Evolutionary conservation across 1,140 invertebrate species (phyloP).

Genomic region (Drosophila kepulauana): DNA sequence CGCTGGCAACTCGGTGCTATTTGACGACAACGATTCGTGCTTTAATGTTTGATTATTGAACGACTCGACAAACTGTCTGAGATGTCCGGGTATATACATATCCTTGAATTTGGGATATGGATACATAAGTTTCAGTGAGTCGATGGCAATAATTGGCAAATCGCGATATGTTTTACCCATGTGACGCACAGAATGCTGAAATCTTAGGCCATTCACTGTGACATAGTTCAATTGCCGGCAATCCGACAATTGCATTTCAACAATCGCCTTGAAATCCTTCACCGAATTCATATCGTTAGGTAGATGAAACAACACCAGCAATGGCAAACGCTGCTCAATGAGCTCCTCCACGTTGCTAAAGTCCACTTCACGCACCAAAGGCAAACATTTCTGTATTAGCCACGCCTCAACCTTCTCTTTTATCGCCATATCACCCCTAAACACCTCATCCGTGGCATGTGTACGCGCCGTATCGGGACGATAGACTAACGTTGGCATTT

Average conservation of each 20-base stretch:
- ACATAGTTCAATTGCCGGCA: conserved; percentile 46
- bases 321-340: conserved; percentile 57
- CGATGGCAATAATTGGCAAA: conserved; percentile 63
- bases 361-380: conserved; percentile 53
- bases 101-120: conserved; percentile 39
- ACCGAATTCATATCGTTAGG: conserved; percentile 37
- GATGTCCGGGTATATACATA: conserved; percentile 50
- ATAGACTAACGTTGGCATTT: conserved; percentile 41
- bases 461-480: conserved; percentile 51
- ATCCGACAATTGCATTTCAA: conserved; percentile 46
- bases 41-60: conserved; percentile 8
- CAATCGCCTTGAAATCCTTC: conserved; percentile 58
- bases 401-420: conserved; percentile 35
- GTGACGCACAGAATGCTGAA: conserved; percentile 52
- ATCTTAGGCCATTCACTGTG: conserved; percentile 49
- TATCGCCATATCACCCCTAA: neutral
- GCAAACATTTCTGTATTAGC: conserved; percentile 49
- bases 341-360: conserved; percentile 63
- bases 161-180: conserved; percentile 38
- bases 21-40: neutral
- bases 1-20: neutral
- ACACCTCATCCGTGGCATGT: conserved; percentile 44
- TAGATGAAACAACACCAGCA: conserved; percentile 52
- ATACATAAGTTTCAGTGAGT: conserved; percentile 56
- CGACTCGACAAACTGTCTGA: conserved; percentile 42